A percentile compares a stretch with the other conserved stretches of the same genome.
phyloP scores from a whole-genome alignment of 2,797 vertebrate species.

The Diplodus sargus region DNA sequence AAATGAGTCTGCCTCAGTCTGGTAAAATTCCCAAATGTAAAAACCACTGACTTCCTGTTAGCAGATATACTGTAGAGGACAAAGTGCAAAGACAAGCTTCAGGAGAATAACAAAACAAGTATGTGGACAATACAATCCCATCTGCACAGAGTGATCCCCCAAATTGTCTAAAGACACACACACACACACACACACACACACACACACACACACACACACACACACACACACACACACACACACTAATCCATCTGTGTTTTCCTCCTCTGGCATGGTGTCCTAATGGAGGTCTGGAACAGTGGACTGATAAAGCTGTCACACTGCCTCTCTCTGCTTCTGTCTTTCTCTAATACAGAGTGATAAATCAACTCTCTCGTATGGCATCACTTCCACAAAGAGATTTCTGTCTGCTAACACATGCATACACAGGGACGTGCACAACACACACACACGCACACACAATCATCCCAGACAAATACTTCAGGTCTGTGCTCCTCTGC shows the following conservation, averaged over 20 bases:
- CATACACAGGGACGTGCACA: background rate
- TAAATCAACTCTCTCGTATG: conserved; percentile 65
- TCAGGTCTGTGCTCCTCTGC: conserved; percentile 31
- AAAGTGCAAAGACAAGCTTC: background rate
- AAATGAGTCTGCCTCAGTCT: background rate
- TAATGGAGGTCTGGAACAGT: conserved; percentile 67
- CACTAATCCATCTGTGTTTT: conserved; percentile 40
- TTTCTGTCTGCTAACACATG: conserved; percentile 49
- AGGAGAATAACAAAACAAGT: conserved; percentile 13
- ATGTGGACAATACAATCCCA: conserved; percentile 22
- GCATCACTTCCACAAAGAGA: conserved; percentile 56
- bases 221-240: conserved; percentile 6
- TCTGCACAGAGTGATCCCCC: conserved; percentile 17
- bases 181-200: conserved; percentile 4
- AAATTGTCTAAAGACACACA: conserved; percentile 29
- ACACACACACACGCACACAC: background rate
- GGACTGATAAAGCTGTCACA: conserved; percentile 68
- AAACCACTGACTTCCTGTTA: background rate
- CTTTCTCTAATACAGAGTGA: conserved; percentile 45
- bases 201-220: conserved; percentile 1
- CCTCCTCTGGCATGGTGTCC: conserved; percentile 41
- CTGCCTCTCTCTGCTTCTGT: conserved; percentile 35
- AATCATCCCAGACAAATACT: conserved; percentile 36
- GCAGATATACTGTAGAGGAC: background rate
- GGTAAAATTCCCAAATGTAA: background rate